Base-by-base conservation (phyloP, 1,140 invertebrate species). In the Drosophila yakuba region DNA sequence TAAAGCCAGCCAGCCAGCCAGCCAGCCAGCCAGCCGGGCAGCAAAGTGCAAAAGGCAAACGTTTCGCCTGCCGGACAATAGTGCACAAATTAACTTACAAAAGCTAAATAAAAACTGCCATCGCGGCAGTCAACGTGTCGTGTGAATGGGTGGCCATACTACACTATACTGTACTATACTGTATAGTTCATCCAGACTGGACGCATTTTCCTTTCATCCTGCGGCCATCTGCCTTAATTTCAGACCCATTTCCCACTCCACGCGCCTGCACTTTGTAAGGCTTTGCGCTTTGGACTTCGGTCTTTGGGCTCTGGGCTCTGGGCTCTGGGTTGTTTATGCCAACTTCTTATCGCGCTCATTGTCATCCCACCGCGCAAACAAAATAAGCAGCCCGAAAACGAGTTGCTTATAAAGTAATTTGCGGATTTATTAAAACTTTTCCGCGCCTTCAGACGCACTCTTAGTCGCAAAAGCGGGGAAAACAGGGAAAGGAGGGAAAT, bases 11-110 rank as follows among this genome's bases (percentile, higher is more conserved):
- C 50, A 41, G n/a, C 20, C 28, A 54, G 38, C 20, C 38, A 32
- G 36, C 45, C 50, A 41, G n/a, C 20, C 28, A 58, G 64, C n/a
- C 38, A 32, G 36, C 45, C 50, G 50, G n/a, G 28, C 28, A 69
- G 64, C 28, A 72, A 78, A 88, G 84, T 84, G 84, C 80, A 88
- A 88, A 88, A 88, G 80, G 84, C 84, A 71, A 83, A 61, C 56
- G 52, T 60, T 74, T 68, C 64, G 36, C 39, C 51, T 41, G 64
- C 73, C 60, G 73, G 68, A 88, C 84, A 88, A 88, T 88, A 89
- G 84, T 89, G 84, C 63, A 61, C 84, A 89, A 88, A 88, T 88
- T 88, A 88, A 88, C 84, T 89, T 80, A 89, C 84, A 84, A 88
- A 80, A 84, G 84, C 84, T 78, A 84, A 89, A 89, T 89, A 88